phyloP scores from a whole-genome alignment of 2,797 vertebrate species.

The Cheirogaleus major region DNA sequence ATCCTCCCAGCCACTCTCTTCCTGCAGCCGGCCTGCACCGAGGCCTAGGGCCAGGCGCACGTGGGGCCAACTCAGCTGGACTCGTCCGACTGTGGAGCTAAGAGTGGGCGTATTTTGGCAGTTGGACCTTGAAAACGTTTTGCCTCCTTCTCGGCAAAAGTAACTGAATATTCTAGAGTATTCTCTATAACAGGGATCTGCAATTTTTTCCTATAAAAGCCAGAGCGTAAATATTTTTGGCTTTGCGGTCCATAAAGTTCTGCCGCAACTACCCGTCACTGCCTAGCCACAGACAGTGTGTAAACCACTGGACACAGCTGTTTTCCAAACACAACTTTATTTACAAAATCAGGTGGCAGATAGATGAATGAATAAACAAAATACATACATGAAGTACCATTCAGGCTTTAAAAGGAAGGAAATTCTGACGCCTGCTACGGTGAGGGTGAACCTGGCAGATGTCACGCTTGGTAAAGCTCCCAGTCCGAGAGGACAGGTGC shows the following conservation, averaged over 20 bases:
- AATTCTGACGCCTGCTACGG: background rate
- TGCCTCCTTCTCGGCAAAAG: background rate
- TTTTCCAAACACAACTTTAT: background rate
- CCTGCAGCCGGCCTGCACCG: rapidly evolving
- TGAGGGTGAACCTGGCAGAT: background rate
- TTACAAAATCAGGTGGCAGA: background rate
- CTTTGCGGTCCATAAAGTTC: background rate
- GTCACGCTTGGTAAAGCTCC: background rate
- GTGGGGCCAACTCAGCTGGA: too few relatives aligned
- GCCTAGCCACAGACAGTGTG: background rate
- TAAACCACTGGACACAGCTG: background rate
- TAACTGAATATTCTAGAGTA: background rate
- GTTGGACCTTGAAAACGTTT: background rate
- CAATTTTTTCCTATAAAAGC: background rate
- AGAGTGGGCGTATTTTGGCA: background rate
- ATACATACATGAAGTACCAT: background rate
- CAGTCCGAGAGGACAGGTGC: background rate
- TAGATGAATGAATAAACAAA: background rate
- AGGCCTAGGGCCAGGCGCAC: background rate
- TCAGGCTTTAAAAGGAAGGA: background rate
- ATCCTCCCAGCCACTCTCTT: background rate
- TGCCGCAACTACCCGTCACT: background rate
- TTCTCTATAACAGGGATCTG: background rate
- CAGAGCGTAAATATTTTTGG: background rate
- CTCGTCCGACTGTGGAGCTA: rapidly evolving